Percentiles rank a stretch among this genome's conserved stretches.
Evolutionary conservation across 2,113 vertebrate species (phyloP).

Genomic region (Brienomyrus brachyistius): DNA sequence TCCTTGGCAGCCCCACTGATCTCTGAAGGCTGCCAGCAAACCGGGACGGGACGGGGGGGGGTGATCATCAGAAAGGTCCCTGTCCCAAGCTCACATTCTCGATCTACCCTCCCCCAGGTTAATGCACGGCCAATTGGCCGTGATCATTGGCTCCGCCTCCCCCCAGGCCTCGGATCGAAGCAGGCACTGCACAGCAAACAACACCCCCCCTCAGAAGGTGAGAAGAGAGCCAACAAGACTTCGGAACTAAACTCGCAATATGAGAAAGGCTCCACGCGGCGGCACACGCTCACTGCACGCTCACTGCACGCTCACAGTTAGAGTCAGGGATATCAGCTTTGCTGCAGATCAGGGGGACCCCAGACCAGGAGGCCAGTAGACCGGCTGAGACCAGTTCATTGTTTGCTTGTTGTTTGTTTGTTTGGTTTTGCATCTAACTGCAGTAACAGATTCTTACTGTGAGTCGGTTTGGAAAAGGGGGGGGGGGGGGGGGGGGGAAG

Average conservation of each 20-base stretch:
- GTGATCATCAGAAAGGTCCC: background rate
- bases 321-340: conserved; percentile 1
- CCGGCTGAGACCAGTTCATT: background rate
- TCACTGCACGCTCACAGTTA: background rate
- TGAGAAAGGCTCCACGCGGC: background rate
- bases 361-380: background rate
- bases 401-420: background rate
- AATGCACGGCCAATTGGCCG: no score
- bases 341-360: background rate
- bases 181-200: background rate
- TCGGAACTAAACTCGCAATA: background rate
- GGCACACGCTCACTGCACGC: background rate
- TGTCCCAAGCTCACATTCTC: background rate
- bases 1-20: background rate
- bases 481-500: background rate
- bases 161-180: background rate
- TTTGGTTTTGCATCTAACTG: background rate
- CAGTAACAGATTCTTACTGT: background rate
- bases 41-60: no score
- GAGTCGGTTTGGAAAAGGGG: background rate
- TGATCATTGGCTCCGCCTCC: background rate
- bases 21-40: background rate
- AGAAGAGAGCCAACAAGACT: background rate
- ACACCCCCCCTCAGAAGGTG: background rate
- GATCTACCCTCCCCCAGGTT: background rate